Evolutionary conservation across 2,113 vertebrate genomes (phyloP).

Genomic region (Aldabrachelys gigantea): DNA sequence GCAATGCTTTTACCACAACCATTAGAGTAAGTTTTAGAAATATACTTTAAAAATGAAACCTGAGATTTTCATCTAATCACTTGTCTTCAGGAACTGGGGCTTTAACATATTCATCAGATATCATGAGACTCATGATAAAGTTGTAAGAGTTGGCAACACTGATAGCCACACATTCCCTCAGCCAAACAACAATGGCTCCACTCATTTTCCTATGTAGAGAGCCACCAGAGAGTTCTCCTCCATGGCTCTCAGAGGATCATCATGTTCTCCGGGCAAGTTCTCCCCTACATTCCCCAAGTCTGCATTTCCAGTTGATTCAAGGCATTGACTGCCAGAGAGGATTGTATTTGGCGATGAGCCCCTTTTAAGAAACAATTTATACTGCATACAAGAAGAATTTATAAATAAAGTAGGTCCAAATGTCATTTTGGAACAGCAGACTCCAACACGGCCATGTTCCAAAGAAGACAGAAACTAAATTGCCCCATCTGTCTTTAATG

Average conservation of each 20-base stretch:
- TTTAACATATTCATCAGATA: neutral
- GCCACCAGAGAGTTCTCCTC: neutral
- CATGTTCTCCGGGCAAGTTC: neutral
- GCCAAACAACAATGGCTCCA: neutral
- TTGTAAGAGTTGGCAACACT: fast-evolving
- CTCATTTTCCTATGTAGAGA: neutral
- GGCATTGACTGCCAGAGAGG: neutral
- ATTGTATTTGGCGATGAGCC: fast-evolving
- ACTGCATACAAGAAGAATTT: neutral
- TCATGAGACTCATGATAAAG: neutral
- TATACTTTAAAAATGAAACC: neutral
- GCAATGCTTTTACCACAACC: neutral
- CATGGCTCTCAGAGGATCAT: fast-evolving
- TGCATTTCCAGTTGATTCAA: conserved; percentile 23
- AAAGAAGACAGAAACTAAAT: neutral
- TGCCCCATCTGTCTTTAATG: conserved; percentile 11
- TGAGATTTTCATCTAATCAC: neutral
- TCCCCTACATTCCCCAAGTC: fast-evolving
- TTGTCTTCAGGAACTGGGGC: neutral
- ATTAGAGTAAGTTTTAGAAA: neutral
- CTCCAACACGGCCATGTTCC: fast-evolving
- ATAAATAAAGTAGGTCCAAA: neutral
- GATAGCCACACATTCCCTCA: fast-evolving
- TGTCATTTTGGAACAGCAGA: neutral
- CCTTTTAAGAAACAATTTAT: conserved; percentile 12